Evolutionary conservation across 2,888 invertebrate genomes (phyloP).

Genomic region (Pantelozetes paolii): DNA sequence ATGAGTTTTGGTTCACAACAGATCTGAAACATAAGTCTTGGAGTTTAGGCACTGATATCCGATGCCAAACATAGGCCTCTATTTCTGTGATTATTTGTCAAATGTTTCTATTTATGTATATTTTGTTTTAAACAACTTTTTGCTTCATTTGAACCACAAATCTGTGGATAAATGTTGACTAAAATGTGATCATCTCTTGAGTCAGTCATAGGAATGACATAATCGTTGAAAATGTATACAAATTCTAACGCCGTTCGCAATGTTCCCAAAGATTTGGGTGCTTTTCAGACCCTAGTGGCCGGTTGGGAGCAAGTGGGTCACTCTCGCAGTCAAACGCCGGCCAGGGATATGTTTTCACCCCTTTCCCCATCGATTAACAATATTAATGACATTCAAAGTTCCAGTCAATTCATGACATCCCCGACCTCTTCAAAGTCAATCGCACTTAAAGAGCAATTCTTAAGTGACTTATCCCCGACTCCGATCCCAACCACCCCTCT

Average conservation of each 20-base stretch:
- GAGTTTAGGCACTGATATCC: not conserved
- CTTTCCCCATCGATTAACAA: not conserved
- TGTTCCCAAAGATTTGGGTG: conserved; percentile 29
- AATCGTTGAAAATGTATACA: not conserved
- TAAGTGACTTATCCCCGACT: conserved; percentile 1
- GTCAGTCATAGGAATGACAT: not conserved
- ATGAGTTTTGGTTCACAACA: not conserved
- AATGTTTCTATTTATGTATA: conserved; percentile 5
- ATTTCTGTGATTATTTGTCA: not conserved
- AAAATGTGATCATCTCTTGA: not conserved
- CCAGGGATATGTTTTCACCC: not conserved
- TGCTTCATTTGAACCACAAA: not conserved
- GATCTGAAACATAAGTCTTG: not conserved
- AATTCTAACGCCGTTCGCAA: not conserved
- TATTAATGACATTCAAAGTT: not conserved
- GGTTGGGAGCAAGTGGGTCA: conserved; percentile 41
- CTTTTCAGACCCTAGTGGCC: conserved; percentile 38
- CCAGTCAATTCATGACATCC: not conserved
- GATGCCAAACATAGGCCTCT: not conserved
- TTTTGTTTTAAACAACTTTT: not conserved
- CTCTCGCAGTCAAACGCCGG: not conserved
- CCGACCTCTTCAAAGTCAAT: not conserved
- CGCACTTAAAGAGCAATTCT: conserved; percentile 26
- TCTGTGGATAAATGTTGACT: not conserved
- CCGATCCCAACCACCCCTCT: not conserved